A percentile compares a stretch with the other conserved stretches of the same genome.
Conservation (phyloP, 30 jellyfish, hydroid and myxozoan genomes). For the Cassiopea andromeda region DNA sequence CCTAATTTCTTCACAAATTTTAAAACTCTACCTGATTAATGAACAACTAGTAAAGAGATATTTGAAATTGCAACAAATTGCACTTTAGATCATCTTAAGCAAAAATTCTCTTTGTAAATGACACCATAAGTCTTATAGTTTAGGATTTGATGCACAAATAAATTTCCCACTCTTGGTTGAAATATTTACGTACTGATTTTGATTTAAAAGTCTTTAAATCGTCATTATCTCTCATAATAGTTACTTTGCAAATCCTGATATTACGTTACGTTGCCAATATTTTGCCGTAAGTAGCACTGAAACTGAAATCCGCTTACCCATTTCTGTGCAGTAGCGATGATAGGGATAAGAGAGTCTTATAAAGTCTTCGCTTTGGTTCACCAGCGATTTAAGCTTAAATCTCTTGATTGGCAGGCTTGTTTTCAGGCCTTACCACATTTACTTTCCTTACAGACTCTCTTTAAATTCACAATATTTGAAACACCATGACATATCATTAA, state of each 20-base stretch:
- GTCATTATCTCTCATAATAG: slow-evolving; percentile 46
- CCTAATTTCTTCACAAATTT: background rate
- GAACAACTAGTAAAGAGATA: background rate
- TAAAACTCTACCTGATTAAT: background rate
- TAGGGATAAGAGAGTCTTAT: slow-evolving; percentile 68
- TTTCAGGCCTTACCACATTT: slow-evolving; percentile 72
- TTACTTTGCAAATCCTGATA: slow-evolving; percentile 63
- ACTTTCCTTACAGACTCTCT: slow-evolving; percentile 48
- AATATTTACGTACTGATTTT: slow-evolving; percentile 40
- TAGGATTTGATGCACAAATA: slow-evolving; percentile 11
- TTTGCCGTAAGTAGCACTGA: slow-evolving; percentile 39
- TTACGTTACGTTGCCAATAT: slow-evolving; percentile 64
- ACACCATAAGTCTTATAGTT: slow-evolving; percentile 12
- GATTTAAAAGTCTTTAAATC: slow-evolving; percentile 54
- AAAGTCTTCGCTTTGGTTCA: slow-evolving; percentile 68
- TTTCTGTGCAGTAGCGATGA: slow-evolving; percentile 66
- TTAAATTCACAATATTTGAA: slow-evolving; percentile 5
- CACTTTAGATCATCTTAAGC: background rate
- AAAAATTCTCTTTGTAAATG: slow-evolving; percentile 32
- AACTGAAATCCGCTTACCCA: slow-evolving; percentile 74
- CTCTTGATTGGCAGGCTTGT: slow-evolving; percentile 79
- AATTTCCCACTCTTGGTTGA: slow-evolving; percentile 39
- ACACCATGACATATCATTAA: slow-evolving; percentile 3
- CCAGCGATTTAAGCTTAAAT: slow-evolving; percentile 67
- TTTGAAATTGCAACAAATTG: background rate